These are phyloP conservation scores for Drosophila santomea DNA, from an alignment of 1,140 invertebrate species.

Conservation along the genomic window DNA sequence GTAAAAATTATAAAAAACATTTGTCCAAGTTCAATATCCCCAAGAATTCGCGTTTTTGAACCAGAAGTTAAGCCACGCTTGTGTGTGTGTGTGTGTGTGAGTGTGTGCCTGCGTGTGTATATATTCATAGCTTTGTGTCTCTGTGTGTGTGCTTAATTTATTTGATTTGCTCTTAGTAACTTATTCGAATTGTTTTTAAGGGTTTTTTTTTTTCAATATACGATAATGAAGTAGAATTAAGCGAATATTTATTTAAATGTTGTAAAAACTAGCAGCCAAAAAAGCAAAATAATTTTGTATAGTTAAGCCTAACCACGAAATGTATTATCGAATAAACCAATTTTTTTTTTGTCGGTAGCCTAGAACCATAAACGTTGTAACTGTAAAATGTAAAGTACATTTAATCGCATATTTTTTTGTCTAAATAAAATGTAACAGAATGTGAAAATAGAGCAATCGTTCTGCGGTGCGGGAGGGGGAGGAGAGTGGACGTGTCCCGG, in stretches of 20 bases:
- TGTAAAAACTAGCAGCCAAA: slow-evolving; percentile 79
- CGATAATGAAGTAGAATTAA: slow-evolving; percentile 4
- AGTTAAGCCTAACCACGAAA: slow-evolving; percentile 63
- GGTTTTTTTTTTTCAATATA: slow-evolving; percentile 18
- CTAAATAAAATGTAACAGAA: slow-evolving; percentile 60
- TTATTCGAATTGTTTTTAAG: slow-evolving; percentile 45
- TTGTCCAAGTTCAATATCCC: background rate
- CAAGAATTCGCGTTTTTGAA: slow-evolving; percentile 6
- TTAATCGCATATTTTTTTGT: slow-evolving; percentile 60
- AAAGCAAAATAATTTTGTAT: slow-evolving; percentile 33
- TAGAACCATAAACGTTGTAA: slow-evolving; percentile 34
- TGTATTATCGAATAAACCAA: slow-evolving; percentile 56
- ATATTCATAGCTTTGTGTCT: slow-evolving; percentile 24
- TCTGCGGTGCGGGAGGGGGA: background rate
- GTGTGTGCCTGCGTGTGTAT: slow-evolving; percentile 20
- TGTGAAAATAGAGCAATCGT: slow-evolving; percentile 28
- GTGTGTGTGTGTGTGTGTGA: slow-evolving; percentile 9
- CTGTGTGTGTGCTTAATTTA: slow-evolving; percentile 56
- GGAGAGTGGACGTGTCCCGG: slow-evolving; percentile 9
- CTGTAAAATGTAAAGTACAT: slow-evolving; percentile 23
- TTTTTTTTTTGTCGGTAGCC: slow-evolving; percentile 33
- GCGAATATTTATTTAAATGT: slow-evolving; percentile 70
- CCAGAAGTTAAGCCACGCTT: too few relatives aligned
- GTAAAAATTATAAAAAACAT: background rate
- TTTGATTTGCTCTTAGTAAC: slow-evolving; percentile 61